Base-by-base conservation (phyloP, 2,797 vertebrate species). In the Sphenopsis melanotis region DNA sequence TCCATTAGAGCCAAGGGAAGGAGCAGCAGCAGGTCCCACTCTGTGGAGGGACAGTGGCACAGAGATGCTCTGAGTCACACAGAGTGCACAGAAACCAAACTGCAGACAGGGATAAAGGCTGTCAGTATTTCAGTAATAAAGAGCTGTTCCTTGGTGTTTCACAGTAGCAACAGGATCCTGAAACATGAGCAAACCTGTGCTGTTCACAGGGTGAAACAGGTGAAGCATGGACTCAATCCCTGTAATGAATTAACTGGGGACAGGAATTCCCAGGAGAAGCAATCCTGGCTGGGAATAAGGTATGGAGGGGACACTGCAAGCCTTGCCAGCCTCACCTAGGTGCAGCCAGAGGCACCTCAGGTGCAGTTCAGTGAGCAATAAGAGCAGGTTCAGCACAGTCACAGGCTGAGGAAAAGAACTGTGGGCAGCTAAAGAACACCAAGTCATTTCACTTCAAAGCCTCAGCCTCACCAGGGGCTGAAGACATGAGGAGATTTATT, bases 381-480 rank as follows among this genome's bases (percentile, higher is more conserved):
- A 74, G 8, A 66, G 47, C 36, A 77, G 52, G 53, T 29, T 80
- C 80, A 75, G 57, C 64, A 36, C 17, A 50, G 59, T 4, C 55
- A 79, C 0, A 0, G 41, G 53, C 41, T 70, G 49, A 47, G 60
- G 8, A 52, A 49, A 42, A 34, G 32, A 21, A 1, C 34, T 0
- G 0, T 6, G 15, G 47, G 29, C 46, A 81, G 55, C 37, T 69
- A 20, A 75, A 81, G 74, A 52, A 49, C 44, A 92, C 14, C 7
- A n/a, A 70, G 29, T 5, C 32, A 64, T n/a, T 87, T 78, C 0
- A 0, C 41, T 65, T 71, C 77, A 81, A 71, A 88, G 36, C 17
- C 49, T 36, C 52, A 44, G 36, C 17, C 52, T n/a, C 30, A 41
- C 29, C 30, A 64, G 61, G 42, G 39, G 13, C 39, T 83, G 71